These are phyloP conservation scores for crab-eating macaque (Macaca fascicularis) DNA, from an alignment of 2,113 vertebrate genomes.

Conservation along the genomic window DNA sequence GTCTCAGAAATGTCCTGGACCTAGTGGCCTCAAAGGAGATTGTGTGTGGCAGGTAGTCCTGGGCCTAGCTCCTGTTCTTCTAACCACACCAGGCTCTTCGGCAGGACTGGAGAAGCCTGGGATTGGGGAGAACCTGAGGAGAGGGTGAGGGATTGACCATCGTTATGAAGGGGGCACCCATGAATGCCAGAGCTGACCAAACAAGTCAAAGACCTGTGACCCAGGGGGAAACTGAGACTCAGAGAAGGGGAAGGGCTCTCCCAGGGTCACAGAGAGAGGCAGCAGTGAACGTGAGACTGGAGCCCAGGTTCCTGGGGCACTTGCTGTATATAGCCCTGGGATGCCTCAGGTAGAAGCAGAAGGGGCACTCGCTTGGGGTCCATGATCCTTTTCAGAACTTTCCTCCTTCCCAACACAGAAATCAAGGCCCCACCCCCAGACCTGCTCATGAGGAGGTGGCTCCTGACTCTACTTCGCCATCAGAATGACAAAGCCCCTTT, in stretches of 20 bases:
- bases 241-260: background rate
- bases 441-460: background rate
- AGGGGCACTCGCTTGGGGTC: background rate
- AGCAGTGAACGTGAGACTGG: background rate
- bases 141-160: background rate
- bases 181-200: background rate
- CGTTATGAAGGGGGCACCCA: too few relatives aligned
- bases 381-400: background rate
- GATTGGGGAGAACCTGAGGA: background rate
- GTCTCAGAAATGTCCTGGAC: constrained; percentile 79
- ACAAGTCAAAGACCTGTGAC: background rate
- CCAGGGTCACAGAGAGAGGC: background rate
- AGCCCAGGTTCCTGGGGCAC: background rate
- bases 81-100: constrained; percentile 33
- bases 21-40: constrained; percentile 75
- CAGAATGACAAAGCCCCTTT: background rate
- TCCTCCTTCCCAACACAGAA: background rate
- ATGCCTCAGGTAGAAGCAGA: background rate
- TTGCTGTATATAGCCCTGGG: background rate
- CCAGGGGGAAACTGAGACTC: background rate
- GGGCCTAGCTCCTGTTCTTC: constrained; percentile 62
- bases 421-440: background rate
- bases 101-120: background rate
- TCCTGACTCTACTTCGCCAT: background rate
- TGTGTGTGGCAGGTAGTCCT: constrained; percentile 63